These are phyloP conservation scores for Paramuricea clavata DNA, from an alignment of 92 coral and sea anemone genomes.

Conservation along the genomic window DNA sequence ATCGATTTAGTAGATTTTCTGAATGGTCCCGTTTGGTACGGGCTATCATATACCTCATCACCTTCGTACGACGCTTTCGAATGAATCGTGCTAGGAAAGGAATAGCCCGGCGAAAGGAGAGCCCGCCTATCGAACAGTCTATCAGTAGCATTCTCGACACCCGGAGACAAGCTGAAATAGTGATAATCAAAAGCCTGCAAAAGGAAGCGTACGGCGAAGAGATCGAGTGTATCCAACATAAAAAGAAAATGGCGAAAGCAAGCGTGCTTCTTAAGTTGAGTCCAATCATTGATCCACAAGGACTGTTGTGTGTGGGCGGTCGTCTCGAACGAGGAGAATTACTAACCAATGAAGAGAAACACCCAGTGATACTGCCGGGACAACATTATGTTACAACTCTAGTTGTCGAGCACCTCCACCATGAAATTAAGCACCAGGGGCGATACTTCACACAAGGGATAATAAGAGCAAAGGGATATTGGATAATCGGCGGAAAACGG, in stretches of 20 bases:
- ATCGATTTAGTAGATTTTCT: constrained; percentile 50
- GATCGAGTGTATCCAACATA: constrained; percentile 7
- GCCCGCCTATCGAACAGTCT: not conserved
- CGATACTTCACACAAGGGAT: constrained; percentile 60
- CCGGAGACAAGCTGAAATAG: not conserved
- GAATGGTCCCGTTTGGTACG: constrained; percentile 41
- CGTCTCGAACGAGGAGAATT: constrained; percentile 52
- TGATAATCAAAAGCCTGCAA: constrained; percentile 46
- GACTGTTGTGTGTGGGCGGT: constrained; percentile 57
- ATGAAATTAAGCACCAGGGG: constrained; percentile 64
- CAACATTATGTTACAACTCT: constrained; percentile 45
- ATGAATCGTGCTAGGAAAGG: not conserved
- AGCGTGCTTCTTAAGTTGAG: constrained; percentile 42
- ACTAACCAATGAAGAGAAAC: constrained; percentile 48
- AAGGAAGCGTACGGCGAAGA: constrained; percentile 40
- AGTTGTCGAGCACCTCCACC: constrained; percentile 46
- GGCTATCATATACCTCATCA: not conserved
- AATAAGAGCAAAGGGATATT: constrained; percentile 54
- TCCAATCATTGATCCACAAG: constrained; percentile 47
- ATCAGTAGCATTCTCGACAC: not conserved
- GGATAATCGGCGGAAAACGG: constrained; percentile 70
- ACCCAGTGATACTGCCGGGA: constrained; percentile 67
- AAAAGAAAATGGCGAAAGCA: constrained; percentile 21
- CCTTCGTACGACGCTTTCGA: not conserved
- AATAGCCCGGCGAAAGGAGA: not conserved